Evolutionary conservation across 2,888 invertebrate genomes (phyloP).

Genomic region (Brachylomia viminalis): DNA sequence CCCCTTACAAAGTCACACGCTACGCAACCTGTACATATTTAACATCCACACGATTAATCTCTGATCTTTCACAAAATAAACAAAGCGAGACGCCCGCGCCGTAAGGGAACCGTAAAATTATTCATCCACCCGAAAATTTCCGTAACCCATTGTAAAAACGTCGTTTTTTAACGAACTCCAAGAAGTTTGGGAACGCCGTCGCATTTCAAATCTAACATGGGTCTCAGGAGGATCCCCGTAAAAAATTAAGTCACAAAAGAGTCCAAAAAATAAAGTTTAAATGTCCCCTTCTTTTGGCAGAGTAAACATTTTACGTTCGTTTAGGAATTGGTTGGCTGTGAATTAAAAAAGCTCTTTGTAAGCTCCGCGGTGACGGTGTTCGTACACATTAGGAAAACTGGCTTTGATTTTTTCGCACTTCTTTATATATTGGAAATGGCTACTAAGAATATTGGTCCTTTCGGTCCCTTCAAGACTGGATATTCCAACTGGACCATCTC

Average conservation of each 20-base stretch:
- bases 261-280: slow-evolving; percentile 85
- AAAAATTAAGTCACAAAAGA: slow-evolving; percentile 88
- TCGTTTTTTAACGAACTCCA: slow-evolving; percentile 86
- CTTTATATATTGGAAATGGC: neutral
- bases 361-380: slow-evolving; percentile 60
- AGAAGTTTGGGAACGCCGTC: slow-evolving; percentile 83
- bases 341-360: slow-evolving; percentile 79
- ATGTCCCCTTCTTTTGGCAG: slow-evolving; percentile 82
- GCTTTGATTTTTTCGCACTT: slow-evolving; percentile 25
- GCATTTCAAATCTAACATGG: slow-evolving; percentile 87
- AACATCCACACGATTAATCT: slow-evolving; percentile 61
- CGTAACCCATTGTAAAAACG: slow-evolving; percentile 89
- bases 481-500: neutral
- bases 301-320: slow-evolving; percentile 89
- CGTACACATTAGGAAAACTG: slow-evolving; percentile 65
- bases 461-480: neutral
- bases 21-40: slow-evolving; percentile 40
- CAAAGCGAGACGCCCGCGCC: slow-evolving; percentile 69
- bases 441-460: neutral
- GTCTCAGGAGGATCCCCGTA: slow-evolving; percentile 84
- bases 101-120: slow-evolving; percentile 84
- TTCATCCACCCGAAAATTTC: slow-evolving; percentile 79
- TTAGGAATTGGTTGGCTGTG: slow-evolving; percentile 79
- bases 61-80: slow-evolving; percentile 71
- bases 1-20: slow-evolving; percentile 29